These are phyloP conservation scores for Gortyna flavago DNA, from an alignment of 2,888 invertebrate species.

Conservation along the genomic window DNA sequence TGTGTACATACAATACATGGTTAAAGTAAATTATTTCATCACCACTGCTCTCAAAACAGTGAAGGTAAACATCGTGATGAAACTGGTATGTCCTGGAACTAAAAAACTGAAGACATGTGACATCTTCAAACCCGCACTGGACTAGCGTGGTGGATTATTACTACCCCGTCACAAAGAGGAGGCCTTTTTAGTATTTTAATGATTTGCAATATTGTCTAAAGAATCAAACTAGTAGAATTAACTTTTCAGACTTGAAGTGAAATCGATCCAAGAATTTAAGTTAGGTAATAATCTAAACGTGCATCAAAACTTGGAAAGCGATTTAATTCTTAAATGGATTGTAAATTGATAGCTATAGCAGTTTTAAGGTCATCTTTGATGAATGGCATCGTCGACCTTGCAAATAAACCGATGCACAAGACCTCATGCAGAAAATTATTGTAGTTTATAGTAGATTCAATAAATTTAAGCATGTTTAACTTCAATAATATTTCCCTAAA, in stretches of 20 bases:
- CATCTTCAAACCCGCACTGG: background rate
- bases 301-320: conserved; percentile 19
- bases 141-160: background rate
- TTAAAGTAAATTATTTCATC: no score
- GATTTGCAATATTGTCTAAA: background rate
- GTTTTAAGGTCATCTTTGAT: conserved; percentile 39
- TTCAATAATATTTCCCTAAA: conserved; percentile 3
- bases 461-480: conserved; percentile 31
- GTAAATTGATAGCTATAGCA: conserved; percentile 31
- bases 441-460: conserved; percentile 34
- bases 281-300: conserved; percentile 1
- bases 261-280: conserved; percentile 15
- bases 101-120: background rate
- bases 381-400: conserved; percentile 36
- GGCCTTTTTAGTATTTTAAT: background rate
- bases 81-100: no score
- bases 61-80: no score
- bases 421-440: conserved; percentile 43
- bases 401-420: conserved; percentile 20
- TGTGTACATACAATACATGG: no score
- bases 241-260: background rate
- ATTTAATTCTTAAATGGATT: conserved; percentile 37
- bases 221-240: background rate
- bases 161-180: background rate
- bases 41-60: no score